Base-by-base conservation (phyloP, 2,888 invertebrate species). In the Arrhopalites spinosus region DNA sequence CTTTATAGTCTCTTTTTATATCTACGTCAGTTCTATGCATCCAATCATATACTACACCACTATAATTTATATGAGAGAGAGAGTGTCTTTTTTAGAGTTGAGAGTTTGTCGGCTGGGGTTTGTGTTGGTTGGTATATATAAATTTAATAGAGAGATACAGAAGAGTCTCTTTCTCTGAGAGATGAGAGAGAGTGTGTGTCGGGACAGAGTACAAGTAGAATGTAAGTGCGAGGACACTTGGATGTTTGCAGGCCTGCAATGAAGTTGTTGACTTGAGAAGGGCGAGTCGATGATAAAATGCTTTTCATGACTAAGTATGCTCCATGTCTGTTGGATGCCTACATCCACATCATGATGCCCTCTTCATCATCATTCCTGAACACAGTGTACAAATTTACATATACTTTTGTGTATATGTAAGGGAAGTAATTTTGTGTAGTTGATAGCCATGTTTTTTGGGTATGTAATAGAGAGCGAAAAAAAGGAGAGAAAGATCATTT, bases 191-290 rank as follows among this genome's bases (percentile, higher is more conserved):
- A 36, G 17, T 66, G 30, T 74, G 74, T 74, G 53, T 68, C 67
- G 67, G 68, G 56, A 45, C 25, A 59, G 53, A 13, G 67, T 56
- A n/a, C n/a, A n/a, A n/a, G n/a, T n/a, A n/a, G n/a, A n/a, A n/a
- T 59, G 74, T 36, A 68, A 74, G 61, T 74, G 74, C 74, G 79
- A 78, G 79, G 77, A 81, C 81, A 80, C 80, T 79, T 77, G 75
- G 71, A 79, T 79, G 80, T 79, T 79, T 81, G 74, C 78, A 74
- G 70, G 74, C 73, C 36, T 36, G 78, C 78, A 79, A 78, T 80
- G 79, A 77, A 80, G 78, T 81, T 81, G 80, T 78, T 80, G 79
- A 81, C 80, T 81, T 75, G 79, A 77, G 76, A 79, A 77, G 79
- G 79, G 81, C 77, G 79, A 79, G 80, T 77, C 72, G 63, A 77